Percentiles rank a stretch among this genome's conserved stretches.
These are phyloP conservation scores for Alca torda DNA, from an alignment of 2,797 vertebrate genomes.

Conservation along the genomic window DNA sequence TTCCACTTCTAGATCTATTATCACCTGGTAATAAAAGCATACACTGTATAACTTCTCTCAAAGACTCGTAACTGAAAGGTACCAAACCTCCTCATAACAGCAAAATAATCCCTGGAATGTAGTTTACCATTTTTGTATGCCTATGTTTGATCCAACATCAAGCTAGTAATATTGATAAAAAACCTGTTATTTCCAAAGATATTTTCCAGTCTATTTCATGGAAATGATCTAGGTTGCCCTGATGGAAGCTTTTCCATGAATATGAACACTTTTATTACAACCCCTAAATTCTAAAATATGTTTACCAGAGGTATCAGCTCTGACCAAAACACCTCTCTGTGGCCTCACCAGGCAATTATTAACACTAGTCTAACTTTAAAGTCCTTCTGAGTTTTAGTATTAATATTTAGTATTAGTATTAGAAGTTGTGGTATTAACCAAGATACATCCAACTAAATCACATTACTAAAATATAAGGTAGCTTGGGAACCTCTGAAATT, in stretches of 20 bases:
- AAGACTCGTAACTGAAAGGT: not conserved
- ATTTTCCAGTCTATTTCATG: not conserved
- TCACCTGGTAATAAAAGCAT: not conserved
- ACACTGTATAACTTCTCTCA: not conserved
- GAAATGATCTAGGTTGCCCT: not conserved
- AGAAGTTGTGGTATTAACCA: not conserved
- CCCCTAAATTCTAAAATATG: not conserved
- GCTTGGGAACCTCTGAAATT: not conserved
- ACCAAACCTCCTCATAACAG: not conserved
- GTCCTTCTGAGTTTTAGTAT: not conserved
- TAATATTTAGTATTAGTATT: not conserved
- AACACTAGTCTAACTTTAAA: not conserved
- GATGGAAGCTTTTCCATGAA: not conserved
- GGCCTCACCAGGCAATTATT: not conserved
- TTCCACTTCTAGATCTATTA: not conserved
- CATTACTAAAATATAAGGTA: not conserved
- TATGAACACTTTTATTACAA: not conserved
- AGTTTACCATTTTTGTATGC: not conserved
- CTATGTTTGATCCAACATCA: not conserved
- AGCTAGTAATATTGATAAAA: not conserved
- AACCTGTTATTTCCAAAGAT: not conserved
- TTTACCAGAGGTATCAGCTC: not conserved
- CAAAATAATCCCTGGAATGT: not conserved
- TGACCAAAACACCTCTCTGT: not conserved
- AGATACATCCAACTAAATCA: not conserved